A percentile compares a stretch with the other conserved stretches of the same genome.
These are phyloP conservation scores for Leptodactylus fallax DNA, from an alignment of 2,797 vertebrate species.

Conservation along the genomic window DNA sequence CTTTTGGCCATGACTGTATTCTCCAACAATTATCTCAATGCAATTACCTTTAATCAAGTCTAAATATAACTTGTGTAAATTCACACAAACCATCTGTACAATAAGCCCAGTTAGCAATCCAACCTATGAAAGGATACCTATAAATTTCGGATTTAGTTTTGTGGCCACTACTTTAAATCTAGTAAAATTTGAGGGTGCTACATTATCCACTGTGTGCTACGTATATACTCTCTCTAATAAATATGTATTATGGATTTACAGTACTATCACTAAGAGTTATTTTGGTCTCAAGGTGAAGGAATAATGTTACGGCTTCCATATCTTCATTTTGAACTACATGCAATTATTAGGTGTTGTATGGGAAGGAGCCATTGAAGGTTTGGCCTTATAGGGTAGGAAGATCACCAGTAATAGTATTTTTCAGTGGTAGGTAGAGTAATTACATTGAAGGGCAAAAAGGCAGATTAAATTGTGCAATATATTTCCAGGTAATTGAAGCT, in stretches of 20 bases:
- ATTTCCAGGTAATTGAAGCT: neutral
- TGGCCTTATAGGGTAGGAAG: neutral
- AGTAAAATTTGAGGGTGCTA: too few relatives aligned
- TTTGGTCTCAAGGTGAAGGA: neutral
- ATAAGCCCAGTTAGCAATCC: too few relatives aligned
- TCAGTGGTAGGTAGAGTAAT: neutral
- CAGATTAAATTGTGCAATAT: slow-evolving; percentile 6
- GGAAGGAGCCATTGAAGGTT: neutral
- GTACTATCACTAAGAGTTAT: neutral
- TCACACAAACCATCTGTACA: too few relatives aligned
- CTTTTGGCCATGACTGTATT: too few relatives aligned
- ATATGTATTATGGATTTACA: neutral
- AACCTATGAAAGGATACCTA: too few relatives aligned
- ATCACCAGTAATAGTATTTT: slow-evolving; percentile 10
- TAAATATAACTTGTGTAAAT: too few relatives aligned
- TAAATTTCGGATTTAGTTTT: too few relatives aligned
- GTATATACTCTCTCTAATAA: neutral
- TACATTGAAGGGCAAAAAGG: slow-evolving; percentile 3
- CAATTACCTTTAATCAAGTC: too few relatives aligned
- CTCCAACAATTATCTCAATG: too few relatives aligned
- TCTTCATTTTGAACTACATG: neutral
- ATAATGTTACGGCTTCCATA: neutral
- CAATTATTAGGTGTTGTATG: neutral
- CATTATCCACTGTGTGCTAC: neutral
- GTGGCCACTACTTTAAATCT: too few relatives aligned